These are phyloP conservation scores for Sigmodon hispidus DNA, from an alignment of 2,113 vertebrate genomes.

Conservation along the genomic window DNA sequence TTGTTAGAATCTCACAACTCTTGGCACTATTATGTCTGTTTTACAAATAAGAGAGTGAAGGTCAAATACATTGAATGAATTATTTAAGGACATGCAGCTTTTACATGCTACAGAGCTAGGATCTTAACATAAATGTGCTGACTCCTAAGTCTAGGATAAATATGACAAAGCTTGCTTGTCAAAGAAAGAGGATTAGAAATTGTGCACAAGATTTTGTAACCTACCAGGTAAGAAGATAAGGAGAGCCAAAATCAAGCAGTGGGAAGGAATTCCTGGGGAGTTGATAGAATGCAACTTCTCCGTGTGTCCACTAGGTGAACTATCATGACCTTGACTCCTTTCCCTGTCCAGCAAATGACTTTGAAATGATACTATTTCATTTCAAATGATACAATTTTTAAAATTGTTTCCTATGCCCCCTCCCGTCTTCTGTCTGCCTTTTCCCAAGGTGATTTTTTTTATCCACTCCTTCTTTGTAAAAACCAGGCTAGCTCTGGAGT, in stretches of 20 bases:
- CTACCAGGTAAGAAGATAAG: neutral
- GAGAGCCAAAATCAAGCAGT: neutral
- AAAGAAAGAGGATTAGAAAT: constrained; percentile 12
- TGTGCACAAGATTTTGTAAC: constrained; percentile 3
- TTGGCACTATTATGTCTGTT: neutral
- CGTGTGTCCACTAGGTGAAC: neutral
- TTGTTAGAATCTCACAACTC: neutral
- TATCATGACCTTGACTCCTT: neutral
- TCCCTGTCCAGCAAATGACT: neutral
- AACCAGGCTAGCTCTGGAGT: neutral
- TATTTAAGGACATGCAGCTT: neutral
- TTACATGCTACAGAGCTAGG: neutral
- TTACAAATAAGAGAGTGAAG: constrained; percentile 30
- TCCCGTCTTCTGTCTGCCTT: neutral
- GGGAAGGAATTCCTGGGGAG: neutral
- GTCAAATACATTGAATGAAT: constrained; percentile 51
- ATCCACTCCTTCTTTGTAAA: neutral
- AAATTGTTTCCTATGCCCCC: neutral
- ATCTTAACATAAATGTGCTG: constrained; percentile 27
- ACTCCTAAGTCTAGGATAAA: constrained; percentile 31
- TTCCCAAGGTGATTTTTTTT: neutral
- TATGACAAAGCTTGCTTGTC: constrained; percentile 11
- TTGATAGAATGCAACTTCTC: neutral
- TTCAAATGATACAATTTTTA: neutral
- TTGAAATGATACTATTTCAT: constrained; percentile 7